Evolutionary conservation across 2,888 invertebrate species (phyloP).

Genomic region (Gasteruption jaculator): DNA sequence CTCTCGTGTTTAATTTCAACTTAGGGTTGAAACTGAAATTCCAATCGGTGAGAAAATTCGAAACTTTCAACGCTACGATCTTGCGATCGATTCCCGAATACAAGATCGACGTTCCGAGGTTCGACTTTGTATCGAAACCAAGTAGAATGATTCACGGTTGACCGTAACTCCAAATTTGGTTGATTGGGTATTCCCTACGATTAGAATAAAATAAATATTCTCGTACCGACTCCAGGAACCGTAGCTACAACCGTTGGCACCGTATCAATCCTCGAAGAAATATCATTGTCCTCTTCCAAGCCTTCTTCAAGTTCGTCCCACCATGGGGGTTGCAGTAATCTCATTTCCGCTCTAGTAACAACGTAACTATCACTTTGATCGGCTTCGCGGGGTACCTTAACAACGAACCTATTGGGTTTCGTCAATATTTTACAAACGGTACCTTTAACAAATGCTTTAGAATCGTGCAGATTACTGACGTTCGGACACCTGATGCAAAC

Average conservation of each 20-base stretch:
- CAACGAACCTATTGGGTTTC: conserved; percentile 66
- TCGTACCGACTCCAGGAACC: conserved; percentile 35
- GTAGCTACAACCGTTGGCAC: no score
- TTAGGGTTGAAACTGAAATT: no score
- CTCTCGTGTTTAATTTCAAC: no score
- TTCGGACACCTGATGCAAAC: conserved; percentile 73
- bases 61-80: no score
- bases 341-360: conserved; percentile 84
- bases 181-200: background rate
- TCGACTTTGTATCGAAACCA: no score
- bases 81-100: no score
- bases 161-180: background rate
- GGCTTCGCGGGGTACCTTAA: conserved; percentile 57
- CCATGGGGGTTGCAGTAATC: conserved; percentile 92
- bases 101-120: no score
- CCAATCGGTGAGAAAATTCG: no score
- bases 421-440: conserved; percentile 68
- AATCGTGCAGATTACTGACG: conserved; percentile 59
- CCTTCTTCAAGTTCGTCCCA: conserved; percentile 85
- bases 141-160: no score
- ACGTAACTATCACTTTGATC: conserved; percentile 57
- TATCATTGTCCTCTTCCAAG: conserved; percentile 49
- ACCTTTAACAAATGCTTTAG: conserved; percentile 80
- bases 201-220: background rate
- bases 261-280: conserved; percentile 48